Evolutionary conservation across 2,797 vertebrate genomes (phyloP), one percentile per base, ranked within the genome.

Genomic region (Hemibagrus guttatus): DNA sequence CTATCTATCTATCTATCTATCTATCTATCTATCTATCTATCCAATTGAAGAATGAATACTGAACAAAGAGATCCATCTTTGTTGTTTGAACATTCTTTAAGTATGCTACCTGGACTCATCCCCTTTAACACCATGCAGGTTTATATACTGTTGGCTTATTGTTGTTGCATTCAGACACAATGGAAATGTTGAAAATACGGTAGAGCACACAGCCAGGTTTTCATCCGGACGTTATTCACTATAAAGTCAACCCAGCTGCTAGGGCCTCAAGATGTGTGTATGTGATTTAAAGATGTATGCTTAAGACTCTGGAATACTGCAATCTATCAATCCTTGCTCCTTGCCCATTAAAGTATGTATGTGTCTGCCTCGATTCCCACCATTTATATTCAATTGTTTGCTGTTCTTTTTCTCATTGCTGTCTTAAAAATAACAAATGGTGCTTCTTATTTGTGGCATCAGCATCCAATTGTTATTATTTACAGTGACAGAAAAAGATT

Each of bases 161-260:
- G 78, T 42, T 84, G 54, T 78, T 58, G 16, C 49, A 5, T 76
- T 84, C 6, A 63, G 23, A 63, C 3, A n/a, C 66, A 79, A 13
- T 74, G n/a, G 28, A 9, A 84, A 72, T 58, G 23, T 87, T 83
- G 80, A 28, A 64, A 87, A 66, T 54, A 66, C 52, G 31, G 49
- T 49, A 21, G 9, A 76, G 23, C 64, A n/a, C 9, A 71, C 59
- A 69, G 28, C 23, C 46, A n/a, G 84, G 35, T 84, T 68, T 84
- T 79, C 69, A 85, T 88, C 71, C 76, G 31, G 64, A 66, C 71
- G 80, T 85, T 86, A 71, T 76, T 85, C 46, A 87, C 84, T 42
- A 8, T 64, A 83, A 21, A 63, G 83, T 87, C 69, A 84, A 83
- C 84, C 85, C 71, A 89, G 63, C 84, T 79, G 84, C 84, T 72